These are phyloP conservation scores for Troglohyphantes excavatus DNA, from an alignment of 2,888 invertebrate species.

Conservation along the genomic window DNA sequence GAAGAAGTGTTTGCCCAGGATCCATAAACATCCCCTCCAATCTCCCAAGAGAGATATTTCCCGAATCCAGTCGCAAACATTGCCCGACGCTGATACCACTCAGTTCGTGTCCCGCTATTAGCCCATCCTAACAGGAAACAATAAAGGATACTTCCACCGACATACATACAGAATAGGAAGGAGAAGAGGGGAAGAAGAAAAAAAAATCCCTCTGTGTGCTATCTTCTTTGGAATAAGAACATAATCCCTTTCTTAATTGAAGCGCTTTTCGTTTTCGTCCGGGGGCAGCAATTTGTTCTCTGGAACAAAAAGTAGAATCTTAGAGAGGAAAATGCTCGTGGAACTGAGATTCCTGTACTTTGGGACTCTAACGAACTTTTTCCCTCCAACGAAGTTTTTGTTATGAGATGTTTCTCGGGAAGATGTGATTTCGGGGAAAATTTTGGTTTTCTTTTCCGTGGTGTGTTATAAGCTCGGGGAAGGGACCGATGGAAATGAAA, in stretches of 20 bases:
- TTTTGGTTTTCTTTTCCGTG: slow-evolving; percentile 5
- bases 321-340: slow-evolving; percentile 31
- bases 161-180: slow-evolving; percentile 24
- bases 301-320: slow-evolving; percentile 1
- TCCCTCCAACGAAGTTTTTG: slow-evolving; percentile 5
- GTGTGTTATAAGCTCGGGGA: slow-evolving; percentile 16
- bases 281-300: slow-evolving; percentile 53
- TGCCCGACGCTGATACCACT: slow-evolving; percentile 28
- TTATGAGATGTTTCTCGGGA: slow-evolving; percentile 26
- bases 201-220: slow-evolving; percentile 24
- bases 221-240: slow-evolving; percentile 64
- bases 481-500: neutral
- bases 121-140: slow-evolving; percentile 39
- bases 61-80: slow-evolving; percentile 33
- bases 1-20: neutral
- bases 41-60: slow-evolving; percentile 8
- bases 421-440: slow-evolving; percentile 29
- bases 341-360: slow-evolving; percentile 6
- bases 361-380: slow-evolving; percentile 35
- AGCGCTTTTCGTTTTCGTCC: slow-evolving; percentile 60
- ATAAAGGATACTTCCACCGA: slow-evolving; percentile 43
- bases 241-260: slow-evolving; percentile 75
- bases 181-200: neutral
- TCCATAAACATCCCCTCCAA: slow-evolving; percentile 29
- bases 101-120: slow-evolving; percentile 33